Evolutionary conservation across 2,113 vertebrate genomes (phyloP).

Genomic region (Thermophis baileyi): DNA sequence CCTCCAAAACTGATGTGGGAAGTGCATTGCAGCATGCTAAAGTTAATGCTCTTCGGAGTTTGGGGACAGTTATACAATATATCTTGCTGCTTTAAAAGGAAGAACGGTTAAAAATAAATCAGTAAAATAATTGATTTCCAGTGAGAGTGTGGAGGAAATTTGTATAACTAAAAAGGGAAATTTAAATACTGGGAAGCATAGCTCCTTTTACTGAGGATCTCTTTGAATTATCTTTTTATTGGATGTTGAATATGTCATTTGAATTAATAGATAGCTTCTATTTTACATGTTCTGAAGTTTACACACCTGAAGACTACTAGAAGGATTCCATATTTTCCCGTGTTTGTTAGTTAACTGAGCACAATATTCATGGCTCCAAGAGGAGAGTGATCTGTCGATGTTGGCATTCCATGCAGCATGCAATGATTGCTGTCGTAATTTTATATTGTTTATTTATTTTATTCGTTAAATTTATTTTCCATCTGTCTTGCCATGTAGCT

Average conservation of each 20-base stretch:
- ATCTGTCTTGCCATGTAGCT: too few species aligned
- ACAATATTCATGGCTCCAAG: not conserved
- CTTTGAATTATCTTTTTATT: not conserved
- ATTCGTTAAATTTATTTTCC: too few species aligned
- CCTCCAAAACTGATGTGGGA: too few species aligned
- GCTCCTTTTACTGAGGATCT: not conserved
- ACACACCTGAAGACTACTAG: not conserved
- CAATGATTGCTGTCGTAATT: not conserved
- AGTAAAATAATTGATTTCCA: not conserved
- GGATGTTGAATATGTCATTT: not conserved
- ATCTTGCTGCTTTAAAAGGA: too few species aligned
- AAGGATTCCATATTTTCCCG: not conserved
- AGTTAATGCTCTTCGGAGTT: too few species aligned
- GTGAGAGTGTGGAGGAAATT: not conserved
- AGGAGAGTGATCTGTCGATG: not conserved
- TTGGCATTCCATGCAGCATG: not conserved
- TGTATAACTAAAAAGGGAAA: not conserved
- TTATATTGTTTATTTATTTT: not conserved
- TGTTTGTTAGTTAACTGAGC: not conserved
- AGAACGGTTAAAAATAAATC: not conserved
- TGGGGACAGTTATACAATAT: too few species aligned
- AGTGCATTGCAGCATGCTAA: too few species aligned
- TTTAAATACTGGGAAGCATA: not conserved
- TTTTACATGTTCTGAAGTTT: not conserved
- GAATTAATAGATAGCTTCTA: not conserved